Conservation (phyloP, 2,888 invertebrate species). For the Dinocampus coccinellae region DNA sequence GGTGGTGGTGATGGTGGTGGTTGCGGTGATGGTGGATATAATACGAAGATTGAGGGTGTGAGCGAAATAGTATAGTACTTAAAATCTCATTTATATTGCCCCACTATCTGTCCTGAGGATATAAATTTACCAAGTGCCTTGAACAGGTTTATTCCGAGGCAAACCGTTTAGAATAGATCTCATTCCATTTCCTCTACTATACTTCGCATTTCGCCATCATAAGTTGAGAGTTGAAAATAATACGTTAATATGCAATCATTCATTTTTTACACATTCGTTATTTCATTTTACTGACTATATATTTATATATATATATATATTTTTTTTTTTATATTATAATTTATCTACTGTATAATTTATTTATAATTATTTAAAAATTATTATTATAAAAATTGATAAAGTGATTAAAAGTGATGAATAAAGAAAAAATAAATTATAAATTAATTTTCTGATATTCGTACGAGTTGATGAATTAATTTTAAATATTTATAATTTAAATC, state of each 20-base stretch:
- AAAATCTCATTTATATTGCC: conserved; percentile 65
- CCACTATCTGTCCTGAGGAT: conserved; percentile 56
- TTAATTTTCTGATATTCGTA: too few species aligned
- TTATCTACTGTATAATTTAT: background rate
- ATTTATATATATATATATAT: background rate
- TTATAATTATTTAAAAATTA: too few species aligned
- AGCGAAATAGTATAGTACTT: conserved; percentile 56
- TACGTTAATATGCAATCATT: conserved; percentile 35
- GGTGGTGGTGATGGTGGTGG: conserved; percentile 25
- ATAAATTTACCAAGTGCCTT: conserved; percentile 58
- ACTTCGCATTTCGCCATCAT: background rate
- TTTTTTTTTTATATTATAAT: background rate
- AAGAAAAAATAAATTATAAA: too few species aligned
- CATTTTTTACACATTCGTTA: background rate
- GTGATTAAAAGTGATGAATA: background rate
- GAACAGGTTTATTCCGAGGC: conserved; percentile 43
- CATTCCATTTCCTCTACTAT: too few species aligned
- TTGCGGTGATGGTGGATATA: conserved; percentile 19
- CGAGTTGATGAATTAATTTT: too few species aligned
- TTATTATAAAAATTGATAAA: background rate
- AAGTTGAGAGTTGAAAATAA: conserved; percentile 8
- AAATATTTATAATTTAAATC: too few species aligned
- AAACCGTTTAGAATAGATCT: conserved; percentile 25
- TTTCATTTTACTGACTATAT: background rate
- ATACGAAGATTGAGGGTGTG: conserved; percentile 32